phyloP scores from a whole-genome alignment of 2,888 invertebrate genomes.

The Anodontia alba region DNA sequence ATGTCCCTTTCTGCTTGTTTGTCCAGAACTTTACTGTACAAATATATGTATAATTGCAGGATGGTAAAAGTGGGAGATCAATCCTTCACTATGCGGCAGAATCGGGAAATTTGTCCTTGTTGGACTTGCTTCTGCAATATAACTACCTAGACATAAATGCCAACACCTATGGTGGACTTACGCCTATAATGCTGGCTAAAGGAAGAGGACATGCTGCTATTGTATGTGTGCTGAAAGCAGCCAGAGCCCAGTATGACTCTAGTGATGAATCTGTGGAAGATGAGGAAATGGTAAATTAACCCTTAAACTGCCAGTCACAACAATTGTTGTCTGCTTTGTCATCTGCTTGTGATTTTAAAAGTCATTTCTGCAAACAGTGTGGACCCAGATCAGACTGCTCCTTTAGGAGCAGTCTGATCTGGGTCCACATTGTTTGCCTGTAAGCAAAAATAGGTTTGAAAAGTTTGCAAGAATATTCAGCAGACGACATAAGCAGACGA shows the following conservation, averaged over 20 bases:
- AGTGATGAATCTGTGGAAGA: slow-evolving; percentile 54
- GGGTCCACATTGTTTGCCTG: no score
- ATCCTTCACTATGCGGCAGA: slow-evolving; percentile 79
- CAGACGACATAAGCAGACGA: no score
- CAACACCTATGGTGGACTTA: slow-evolving; percentile 75
- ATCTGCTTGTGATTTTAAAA: no score
- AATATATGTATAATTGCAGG: slow-evolving; percentile 65
- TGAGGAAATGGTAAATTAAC: slow-evolving; percentile 64
- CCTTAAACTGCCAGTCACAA: no score
- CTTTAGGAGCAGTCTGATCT: no score
- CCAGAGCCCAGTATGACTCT: slow-evolving; percentile 65
- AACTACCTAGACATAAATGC: slow-evolving; percentile 66
- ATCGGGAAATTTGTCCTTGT: slow-evolving; percentile 63
- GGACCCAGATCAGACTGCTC: no score
- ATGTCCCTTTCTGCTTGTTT: no score
- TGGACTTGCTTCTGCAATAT: slow-evolving; percentile 61
- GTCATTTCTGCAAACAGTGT: no score
- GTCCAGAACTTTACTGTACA: no score
- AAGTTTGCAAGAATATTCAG: no score
- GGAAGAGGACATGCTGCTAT: slow-evolving; percentile 66
- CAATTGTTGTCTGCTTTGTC: no score
- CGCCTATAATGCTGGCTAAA: slow-evolving; percentile 71
- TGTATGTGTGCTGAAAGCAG: slow-evolving; percentile 53
- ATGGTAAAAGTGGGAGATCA: slow-evolving; percentile 78
- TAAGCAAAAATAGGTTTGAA: no score